These are phyloP conservation scores for Nomada ferruginata DNA, from an alignment of 2,888 invertebrate species.

Conservation along the genomic window DNA sequence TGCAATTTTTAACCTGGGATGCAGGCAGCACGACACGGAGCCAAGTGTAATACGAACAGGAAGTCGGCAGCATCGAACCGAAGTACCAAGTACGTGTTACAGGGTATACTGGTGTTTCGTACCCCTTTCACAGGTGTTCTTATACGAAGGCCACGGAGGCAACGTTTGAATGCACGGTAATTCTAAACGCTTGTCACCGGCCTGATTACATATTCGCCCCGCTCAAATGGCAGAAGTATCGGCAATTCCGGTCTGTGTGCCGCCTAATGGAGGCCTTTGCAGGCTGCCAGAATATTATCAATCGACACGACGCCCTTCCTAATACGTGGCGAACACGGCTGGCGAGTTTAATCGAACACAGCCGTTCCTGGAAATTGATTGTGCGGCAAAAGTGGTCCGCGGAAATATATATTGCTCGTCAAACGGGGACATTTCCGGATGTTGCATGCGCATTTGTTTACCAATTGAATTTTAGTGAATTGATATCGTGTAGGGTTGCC, in stretches of 20 bases:
- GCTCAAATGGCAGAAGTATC: constrained; percentile 27
- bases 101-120: background rate
- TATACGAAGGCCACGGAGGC: background rate
- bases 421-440: too few relatives aligned
- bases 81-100: background rate
- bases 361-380: constrained; percentile 8
- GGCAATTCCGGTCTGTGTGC: background rate
- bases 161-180: constrained; percentile 17
- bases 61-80: background rate
- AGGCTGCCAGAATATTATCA: constrained; percentile 29
- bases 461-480: too few relatives aligned
- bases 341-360: constrained; percentile 25
- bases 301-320: constrained; percentile 9
- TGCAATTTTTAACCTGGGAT: too few relatives aligned
- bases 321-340: constrained; percentile 16
- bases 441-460: too few relatives aligned
- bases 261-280: constrained; percentile 16
- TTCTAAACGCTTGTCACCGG: constrained; percentile 8
- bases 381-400: background rate
- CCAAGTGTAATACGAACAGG: background rate
- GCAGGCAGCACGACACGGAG: too few relatives aligned
- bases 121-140: constrained; percentile 6
- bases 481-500: too few relatives aligned
- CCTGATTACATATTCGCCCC: constrained; percentile 31
- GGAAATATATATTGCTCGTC: too few relatives aligned